phyloP scores from a whole-genome alignment of 1,140 invertebrate genomes.

The Babylonia areolata region DNA sequence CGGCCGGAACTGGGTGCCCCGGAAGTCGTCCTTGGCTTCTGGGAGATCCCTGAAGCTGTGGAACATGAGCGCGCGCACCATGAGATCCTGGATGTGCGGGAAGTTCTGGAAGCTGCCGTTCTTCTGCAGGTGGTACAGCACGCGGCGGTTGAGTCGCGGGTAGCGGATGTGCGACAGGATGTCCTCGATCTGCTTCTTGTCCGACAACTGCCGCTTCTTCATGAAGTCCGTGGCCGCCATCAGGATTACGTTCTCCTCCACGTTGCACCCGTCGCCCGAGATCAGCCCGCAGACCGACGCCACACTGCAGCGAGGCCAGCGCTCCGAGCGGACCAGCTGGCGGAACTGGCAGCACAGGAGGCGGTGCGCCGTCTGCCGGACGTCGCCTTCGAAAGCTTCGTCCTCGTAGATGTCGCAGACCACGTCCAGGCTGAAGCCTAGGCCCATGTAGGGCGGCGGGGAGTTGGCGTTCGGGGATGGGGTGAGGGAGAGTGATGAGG shows the following conservation, averaged over 20 bases:
- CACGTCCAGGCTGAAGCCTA: conserved; percentile 57
- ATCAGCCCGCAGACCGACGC: conserved; percentile 66
- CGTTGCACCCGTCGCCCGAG: conserved; percentile 60
- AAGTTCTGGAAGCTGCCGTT: conserved; percentile 72
- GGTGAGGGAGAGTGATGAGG: not conserved
- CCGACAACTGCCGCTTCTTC: conserved; percentile 69
- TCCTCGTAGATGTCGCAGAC: conserved; percentile 65
- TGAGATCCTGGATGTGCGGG: conserved; percentile 66
- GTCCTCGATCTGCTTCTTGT: conserved; percentile 69
- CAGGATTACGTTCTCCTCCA: conserved; percentile 70
- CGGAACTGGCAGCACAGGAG: conserved; percentile 65
- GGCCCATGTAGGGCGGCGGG: conserved; percentile 31
- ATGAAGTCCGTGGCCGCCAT: conserved; percentile 72
- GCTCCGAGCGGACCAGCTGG: conserved; percentile 58
- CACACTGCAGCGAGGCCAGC: conserved; percentile 63
- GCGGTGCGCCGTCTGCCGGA: conserved; percentile 60
- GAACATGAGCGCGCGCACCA: conserved; percentile 66
- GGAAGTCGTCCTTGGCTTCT: conserved; percentile 67
- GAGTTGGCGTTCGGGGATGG: conserved; percentile 12
- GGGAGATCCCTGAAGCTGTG: conserved; percentile 72
- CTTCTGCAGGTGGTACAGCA: conserved; percentile 70
- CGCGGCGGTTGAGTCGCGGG: conserved; percentile 65
- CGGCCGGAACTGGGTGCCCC: conserved; percentile 61
- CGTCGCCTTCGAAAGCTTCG: conserved; percentile 55
- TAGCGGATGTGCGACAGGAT: conserved; percentile 71